Conservation (phyloP, 1,140 invertebrate genomes). For the Hestina assimilis region DNA sequence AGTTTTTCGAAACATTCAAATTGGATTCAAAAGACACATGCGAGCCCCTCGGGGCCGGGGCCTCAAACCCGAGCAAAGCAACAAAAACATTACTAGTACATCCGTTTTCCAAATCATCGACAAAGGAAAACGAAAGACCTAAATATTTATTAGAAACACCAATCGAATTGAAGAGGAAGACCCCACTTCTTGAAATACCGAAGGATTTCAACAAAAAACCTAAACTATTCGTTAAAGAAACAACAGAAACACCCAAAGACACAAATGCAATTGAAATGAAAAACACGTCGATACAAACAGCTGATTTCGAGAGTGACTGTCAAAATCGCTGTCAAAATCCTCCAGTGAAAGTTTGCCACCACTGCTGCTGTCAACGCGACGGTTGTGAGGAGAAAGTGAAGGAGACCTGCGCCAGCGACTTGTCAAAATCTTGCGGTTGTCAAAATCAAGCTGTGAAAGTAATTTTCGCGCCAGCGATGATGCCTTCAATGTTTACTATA, state of each 20-base stretch:
- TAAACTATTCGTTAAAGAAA: conserved; percentile 37
- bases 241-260: conserved; percentile 10
- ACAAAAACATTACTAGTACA: conserved; percentile 57
- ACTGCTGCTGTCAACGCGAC: conserved; percentile 40
- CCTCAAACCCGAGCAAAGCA: conserved; percentile 29
- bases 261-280: conserved; percentile 41
- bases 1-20: conserved; percentile 45
- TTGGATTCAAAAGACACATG: conserved; percentile 51
- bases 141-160: conserved; percentile 61
- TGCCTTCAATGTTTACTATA: conserved; percentile 53
- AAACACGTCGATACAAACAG: conserved; percentile 35
- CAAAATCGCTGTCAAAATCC: conserved; percentile 32
- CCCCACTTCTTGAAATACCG: conserved; percentile 50
- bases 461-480: conserved; percentile 62
- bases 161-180: conserved; percentile 51
- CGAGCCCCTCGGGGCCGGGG: conserved; percentile 59
- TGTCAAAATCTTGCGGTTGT: conserved; percentile 36
- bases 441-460: conserved; percentile 55
- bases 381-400: conserved; percentile 20
- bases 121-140: conserved; percentile 30
- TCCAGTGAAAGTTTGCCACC: conserved; percentile 36
- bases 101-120: conserved; percentile 38
- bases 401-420: conserved; percentile 6
- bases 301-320: conserved; percentile 24
- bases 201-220: conserved; percentile 52